Base-by-base conservation (phyloP, 1,140 invertebrate species). In the Vanessa atalanta region DNA sequence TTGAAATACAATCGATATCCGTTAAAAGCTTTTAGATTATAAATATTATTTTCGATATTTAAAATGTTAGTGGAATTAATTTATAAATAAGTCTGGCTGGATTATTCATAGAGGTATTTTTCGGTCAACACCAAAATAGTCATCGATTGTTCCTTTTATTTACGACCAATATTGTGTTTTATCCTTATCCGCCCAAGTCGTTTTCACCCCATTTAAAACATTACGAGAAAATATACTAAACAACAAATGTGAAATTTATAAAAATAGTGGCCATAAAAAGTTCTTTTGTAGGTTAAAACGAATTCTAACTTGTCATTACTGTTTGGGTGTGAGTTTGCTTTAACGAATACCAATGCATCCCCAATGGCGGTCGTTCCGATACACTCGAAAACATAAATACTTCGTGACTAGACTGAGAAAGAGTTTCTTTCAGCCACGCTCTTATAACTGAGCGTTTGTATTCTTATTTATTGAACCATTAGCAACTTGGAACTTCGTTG, bases 381-480 rank as follows among this genome's bases (percentile, higher is more conserved):
- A 75, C 61, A 72, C 73, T 70, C n/a, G 67, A 51, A 72, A 53
- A 75, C 72, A 69, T 75, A 75, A 75, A 75, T 75, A 75, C 68
- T 70, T 47, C 73, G 73, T 75, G 73, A 75, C 67, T 70, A 15
- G 57, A 70, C 61, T 75, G 16, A 11, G 48, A 75, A 75, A 75
- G 68, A 70, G 68, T 75, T 75, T 63, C 64, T 55, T 70, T 66
- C 26, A 70, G 61, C 68, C 73, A 47, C 65, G 20, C 67, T 69
- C 68, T 75, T 75, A 75, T 75, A 66, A 75, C 68, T 47, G 53
- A 53, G 31, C 63, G 50, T 75, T 55, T 67, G 64, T 75, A 75
- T 75, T 75, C 69, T 75, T 75, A 75, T 75, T 75, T 75, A 75
- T 75, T 75, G 64, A 47, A 67, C 73, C 73, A 75, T 75, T 75